These are phyloP conservation scores for Andrena fulva DNA, from an alignment of 2,888 invertebrate species.

Conservation along the genomic window DNA sequence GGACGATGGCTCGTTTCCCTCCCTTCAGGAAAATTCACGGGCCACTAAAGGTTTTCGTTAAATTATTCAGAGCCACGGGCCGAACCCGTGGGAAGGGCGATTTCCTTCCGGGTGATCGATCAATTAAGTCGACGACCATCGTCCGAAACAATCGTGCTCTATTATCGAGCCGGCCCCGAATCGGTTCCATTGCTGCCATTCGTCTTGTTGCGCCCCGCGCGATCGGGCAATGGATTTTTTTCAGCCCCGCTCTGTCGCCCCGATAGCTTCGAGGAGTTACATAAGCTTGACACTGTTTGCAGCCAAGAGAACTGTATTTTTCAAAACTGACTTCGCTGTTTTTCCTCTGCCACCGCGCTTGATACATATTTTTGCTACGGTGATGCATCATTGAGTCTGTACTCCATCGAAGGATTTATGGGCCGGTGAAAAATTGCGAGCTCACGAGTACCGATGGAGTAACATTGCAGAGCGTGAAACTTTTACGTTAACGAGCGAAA, in stretches of 20 bases:
- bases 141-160: conserved; percentile 71
- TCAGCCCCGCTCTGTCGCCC: not conserved
- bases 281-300: not conserved
- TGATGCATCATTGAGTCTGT: not conserved
- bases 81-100: conserved; percentile 46
- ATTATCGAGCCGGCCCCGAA: conserved; percentile 69
- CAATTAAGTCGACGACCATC: conserved; percentile 68
- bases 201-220: conserved; percentile 40
- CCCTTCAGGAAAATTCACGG: conserved; percentile 58
- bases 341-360: not conserved
- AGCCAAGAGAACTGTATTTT: not conserved
- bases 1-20: conserved; percentile 2
- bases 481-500: not conserved
- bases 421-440: not conserved
- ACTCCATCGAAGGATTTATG: not conserved
- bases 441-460: not conserved
- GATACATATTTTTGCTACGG: not conserved
- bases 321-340: not conserved
- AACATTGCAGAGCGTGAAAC: not conserved
- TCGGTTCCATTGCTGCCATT: conserved; percentile 64
- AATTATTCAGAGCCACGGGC: conserved; percentile 66
- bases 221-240: conserved; percentile 36
- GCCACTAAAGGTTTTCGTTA: conserved; percentile 59
- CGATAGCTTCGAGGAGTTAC: not conserved
- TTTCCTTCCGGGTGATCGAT: conserved; percentile 70